A percentile compares a stretch with the other conserved stretches of the same genome.
Conservation (phyloP, 2,888 invertebrate genomes). For the Epinotia nisella region DNA sequence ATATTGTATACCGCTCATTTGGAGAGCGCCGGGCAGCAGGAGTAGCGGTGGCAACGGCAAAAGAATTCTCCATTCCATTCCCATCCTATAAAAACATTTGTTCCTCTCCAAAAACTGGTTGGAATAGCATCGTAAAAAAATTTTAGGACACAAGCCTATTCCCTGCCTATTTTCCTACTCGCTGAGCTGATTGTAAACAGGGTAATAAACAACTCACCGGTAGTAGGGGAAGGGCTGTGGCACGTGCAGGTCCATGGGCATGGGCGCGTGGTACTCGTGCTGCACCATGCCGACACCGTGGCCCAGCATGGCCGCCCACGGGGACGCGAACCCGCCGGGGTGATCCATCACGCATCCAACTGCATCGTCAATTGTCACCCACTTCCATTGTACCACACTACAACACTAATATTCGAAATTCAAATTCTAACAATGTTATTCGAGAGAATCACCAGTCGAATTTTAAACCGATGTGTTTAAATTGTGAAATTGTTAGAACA, state of each 20-base stretch:
- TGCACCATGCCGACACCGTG: conserved; percentile 87
- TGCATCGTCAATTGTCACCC: conserved; percentile 16
- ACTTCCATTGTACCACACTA: conserved; percentile 10
- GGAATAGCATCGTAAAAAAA: too few relatives aligned
- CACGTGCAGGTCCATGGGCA: conserved; percentile 97
- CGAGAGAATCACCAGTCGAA: conserved; percentile 1
- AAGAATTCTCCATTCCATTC: too few relatives aligned
- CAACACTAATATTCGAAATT: background rate
- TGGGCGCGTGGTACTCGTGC: conserved; percentile 85
- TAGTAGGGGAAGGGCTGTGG: conserved; percentile 96
- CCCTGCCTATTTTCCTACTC: too few relatives aligned
- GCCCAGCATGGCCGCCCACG: conserved; percentile 91
- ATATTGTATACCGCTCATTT: too few relatives aligned
- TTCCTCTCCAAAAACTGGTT: too few relatives aligned
- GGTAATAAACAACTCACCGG: too few relatives aligned
- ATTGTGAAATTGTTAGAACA: conserved; percentile 11
- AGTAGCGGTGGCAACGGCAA: too few relatives aligned
- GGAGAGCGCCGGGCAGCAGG: too few relatives aligned
- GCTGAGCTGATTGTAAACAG: too few relatives aligned
- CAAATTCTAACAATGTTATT: background rate
- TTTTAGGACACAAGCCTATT: too few relatives aligned
- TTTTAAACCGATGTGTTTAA: background rate
- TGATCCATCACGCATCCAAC: conserved; percentile 86
- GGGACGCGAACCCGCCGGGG: conserved; percentile 90
- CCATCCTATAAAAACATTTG: too few relatives aligned